Conservation (phyloP, 2,113 vertebrate species). For the Malurus melanocephalus region DNA sequence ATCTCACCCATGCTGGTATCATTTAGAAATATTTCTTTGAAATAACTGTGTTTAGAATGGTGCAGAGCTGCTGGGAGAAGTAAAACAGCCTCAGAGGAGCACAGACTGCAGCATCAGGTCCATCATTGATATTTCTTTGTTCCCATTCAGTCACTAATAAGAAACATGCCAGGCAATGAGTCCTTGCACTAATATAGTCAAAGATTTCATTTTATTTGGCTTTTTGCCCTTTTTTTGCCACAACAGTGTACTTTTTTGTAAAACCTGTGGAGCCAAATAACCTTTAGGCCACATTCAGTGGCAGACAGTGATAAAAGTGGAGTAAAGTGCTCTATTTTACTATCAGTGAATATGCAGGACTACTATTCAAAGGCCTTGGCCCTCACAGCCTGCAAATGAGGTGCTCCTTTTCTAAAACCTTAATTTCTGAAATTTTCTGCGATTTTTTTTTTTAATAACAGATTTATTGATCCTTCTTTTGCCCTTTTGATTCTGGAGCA, state of each 20-base stretch:
- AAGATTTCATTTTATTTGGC: neutral
- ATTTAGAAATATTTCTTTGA: slow-evolving; percentile 15
- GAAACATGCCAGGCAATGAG: neutral
- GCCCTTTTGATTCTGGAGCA: neutral
- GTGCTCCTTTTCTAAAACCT: neutral
- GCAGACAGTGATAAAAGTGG: neutral
- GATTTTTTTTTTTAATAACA: neutral
- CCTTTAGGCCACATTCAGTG: neutral
- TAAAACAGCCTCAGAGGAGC: neutral
- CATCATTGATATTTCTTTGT: neutral
- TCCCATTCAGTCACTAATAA: neutral
- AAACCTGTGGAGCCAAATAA: neutral
- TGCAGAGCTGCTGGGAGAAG: neutral
- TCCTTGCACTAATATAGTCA: neutral
- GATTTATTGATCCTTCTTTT: neutral
- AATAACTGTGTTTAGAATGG: neutral
- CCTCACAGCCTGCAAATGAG: neutral
- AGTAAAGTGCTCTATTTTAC: neutral
- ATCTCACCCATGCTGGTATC: slow-evolving; percentile 5
- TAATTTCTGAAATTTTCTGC: neutral
- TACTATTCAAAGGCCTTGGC: neutral
- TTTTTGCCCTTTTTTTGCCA: neutral
- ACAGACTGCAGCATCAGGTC: neutral
- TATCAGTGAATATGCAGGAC: neutral
- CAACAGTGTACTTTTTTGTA: neutral